Conservation (phyloP, 2,888 invertebrate genomes). For the Andrena marginata region DNA sequence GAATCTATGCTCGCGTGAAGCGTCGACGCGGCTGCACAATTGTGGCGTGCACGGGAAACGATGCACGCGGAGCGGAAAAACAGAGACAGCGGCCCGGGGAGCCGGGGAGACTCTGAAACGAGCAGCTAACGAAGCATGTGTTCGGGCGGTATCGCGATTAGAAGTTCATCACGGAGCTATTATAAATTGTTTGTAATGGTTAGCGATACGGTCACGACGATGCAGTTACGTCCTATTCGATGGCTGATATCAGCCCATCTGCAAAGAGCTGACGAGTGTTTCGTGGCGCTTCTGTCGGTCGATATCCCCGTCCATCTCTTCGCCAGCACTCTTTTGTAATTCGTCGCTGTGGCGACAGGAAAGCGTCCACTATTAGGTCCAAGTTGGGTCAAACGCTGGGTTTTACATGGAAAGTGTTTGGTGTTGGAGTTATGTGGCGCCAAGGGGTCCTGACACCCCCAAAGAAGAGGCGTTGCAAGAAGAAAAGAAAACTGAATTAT, state of each 20-base stretch:
- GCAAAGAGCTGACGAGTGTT: neutral
- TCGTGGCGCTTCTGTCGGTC: neutral
- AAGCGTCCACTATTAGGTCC: neutral
- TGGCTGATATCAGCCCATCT: conserved; percentile 22
- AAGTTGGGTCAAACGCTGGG: neutral
- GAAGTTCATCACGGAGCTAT: conserved; percentile 49
- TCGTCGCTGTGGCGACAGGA: neutral
- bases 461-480: no score
- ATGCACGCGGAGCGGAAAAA: conserved; percentile 36
- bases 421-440: neutral
- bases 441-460: no score
- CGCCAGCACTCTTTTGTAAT: neutral
- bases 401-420: neutral
- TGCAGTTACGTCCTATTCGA: conserved; percentile 6
- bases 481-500: no score
- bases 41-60: conserved; percentile 48
- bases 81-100: neutral
- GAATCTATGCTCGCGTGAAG: conserved; percentile 55
- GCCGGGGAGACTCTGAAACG: conserved; percentile 8
- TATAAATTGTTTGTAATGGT: conserved; percentile 62
- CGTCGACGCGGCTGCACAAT: conserved; percentile 48
- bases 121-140: conserved; percentile 59
- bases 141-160: conserved; percentile 66
- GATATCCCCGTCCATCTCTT: conserved; percentile 1
- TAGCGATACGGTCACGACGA: conserved; percentile 16